Evolutionary conservation across 2,797 vertebrate genomes (phyloP).

Genomic region (Babyrousa celebensis): DNA sequence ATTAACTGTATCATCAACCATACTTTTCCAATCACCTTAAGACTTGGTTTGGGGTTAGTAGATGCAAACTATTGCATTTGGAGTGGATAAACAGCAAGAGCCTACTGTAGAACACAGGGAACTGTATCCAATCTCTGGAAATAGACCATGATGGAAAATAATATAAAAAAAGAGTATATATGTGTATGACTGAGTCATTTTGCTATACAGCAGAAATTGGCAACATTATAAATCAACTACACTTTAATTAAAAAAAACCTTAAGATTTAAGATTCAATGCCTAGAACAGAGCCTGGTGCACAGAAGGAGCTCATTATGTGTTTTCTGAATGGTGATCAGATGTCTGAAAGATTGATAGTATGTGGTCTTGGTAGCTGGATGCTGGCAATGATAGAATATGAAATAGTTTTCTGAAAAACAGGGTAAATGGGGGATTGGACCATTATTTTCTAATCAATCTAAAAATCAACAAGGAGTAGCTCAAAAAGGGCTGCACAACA

Average conservation of each 20-base stretch:
- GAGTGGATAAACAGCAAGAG: no score
- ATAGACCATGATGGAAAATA: no score
- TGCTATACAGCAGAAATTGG: no score
- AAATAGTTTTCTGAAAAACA: conserved; percentile 12
- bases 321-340: neutral
- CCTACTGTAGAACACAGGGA: no score
- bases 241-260: neutral
- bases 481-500: neutral
- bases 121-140: no score
- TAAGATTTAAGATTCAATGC: neutral
- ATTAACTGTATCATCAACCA: neutral
- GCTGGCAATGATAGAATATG: conserved; percentile 16
- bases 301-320: neutral
- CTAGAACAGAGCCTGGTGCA: neutral
- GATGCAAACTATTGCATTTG: no score
- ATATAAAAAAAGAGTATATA: no score
- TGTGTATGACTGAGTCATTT: no score
- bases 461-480: neutral
- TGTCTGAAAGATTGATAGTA: neutral
- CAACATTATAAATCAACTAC: no score
- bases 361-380: neutral
- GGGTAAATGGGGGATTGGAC: neutral
- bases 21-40: neutral
- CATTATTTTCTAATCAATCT: neutral
- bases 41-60: no score